Evolutionary conservation across 2,113 vertebrate species (phyloP).

Genomic region (Dromas ardeola): DNA sequence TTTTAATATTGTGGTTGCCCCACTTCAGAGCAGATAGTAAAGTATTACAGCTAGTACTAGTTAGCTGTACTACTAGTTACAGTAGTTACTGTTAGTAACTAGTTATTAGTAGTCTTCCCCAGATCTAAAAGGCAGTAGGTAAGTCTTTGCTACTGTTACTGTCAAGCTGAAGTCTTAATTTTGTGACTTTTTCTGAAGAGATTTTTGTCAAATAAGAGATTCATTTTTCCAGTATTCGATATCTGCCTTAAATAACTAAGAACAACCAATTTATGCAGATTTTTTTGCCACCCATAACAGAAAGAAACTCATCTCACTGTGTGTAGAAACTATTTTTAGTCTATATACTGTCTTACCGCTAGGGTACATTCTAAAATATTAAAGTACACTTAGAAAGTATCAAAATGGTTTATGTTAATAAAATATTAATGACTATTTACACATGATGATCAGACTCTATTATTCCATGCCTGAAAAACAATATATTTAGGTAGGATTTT

Average conservation of each 20-base stretch:
- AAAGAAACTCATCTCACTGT: neutral
- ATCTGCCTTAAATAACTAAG: neutral
- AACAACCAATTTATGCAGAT: neutral
- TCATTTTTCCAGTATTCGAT: neutral
- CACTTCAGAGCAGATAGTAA: neutral
- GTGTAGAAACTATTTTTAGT: neutral
- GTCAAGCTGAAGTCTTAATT: neutral
- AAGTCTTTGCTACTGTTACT: neutral
- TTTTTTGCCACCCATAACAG: neutral
- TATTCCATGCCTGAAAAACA: neutral
- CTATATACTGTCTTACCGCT: neutral
- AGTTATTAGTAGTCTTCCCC: neutral
- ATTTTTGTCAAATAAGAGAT: neutral
- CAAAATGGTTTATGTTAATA: neutral
- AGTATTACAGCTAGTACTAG: neutral
- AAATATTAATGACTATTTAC: constrained; percentile 1
- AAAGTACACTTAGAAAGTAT: neutral
- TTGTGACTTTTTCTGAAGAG: neutral
- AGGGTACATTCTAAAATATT: neutral
- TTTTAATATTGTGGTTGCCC: neutral
- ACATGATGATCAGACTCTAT: neutral
- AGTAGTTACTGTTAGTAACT: too few relatives aligned
- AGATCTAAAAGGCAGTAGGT: neutral
- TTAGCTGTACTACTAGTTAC: too few relatives aligned
- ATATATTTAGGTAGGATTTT: neutral